These are phyloP conservation scores for Arctia plantaginis DNA, from an alignment of 2,888 invertebrate genomes.

Conservation along the genomic window DNA sequence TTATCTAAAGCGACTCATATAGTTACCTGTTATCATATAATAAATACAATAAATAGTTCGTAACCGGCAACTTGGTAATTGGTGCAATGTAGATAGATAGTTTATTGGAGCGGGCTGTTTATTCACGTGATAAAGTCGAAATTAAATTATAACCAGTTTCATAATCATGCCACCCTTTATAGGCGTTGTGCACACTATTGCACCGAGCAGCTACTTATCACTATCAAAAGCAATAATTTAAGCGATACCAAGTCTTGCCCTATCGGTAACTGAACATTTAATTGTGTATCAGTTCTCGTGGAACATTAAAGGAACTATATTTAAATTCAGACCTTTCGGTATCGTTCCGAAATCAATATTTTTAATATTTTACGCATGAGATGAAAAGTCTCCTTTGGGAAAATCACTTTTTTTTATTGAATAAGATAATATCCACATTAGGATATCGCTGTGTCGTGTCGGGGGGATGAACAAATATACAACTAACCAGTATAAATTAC, in stretches of 20 bases:
- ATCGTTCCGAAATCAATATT: not conserved
- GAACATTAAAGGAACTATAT: not conserved
- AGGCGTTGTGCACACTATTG: constrained; percentile 24
- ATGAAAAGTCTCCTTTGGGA: not conserved
- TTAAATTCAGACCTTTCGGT: not conserved
- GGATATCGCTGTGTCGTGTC: not conserved
- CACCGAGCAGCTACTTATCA: constrained; percentile 24
- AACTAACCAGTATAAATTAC: no score
- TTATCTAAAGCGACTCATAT: constrained; percentile 46
- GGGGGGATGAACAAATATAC: no score
- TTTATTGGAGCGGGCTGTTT: constrained; percentile 46
- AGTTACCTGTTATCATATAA: constrained; percentile 41
- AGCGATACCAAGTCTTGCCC: constrained; percentile 34
- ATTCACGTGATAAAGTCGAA: constrained; percentile 48
- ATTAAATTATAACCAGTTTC: constrained; percentile 53
- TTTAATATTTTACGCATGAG: no score
- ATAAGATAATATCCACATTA: not conserved
- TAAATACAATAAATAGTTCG: constrained; percentile 50
- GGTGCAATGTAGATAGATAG: constrained; percentile 50
- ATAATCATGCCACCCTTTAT: constrained; percentile 40
- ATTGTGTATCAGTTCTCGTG: not conserved
- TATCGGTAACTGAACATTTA: constrained; percentile 11
- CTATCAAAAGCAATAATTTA: constrained; percentile 47
- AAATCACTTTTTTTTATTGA: no score
- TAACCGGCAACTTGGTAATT: constrained; percentile 47